Evolutionary conservation across 92 coral and sea anemone genomes (phyloP).

Genomic region (Isaurus tuberculatus): DNA sequence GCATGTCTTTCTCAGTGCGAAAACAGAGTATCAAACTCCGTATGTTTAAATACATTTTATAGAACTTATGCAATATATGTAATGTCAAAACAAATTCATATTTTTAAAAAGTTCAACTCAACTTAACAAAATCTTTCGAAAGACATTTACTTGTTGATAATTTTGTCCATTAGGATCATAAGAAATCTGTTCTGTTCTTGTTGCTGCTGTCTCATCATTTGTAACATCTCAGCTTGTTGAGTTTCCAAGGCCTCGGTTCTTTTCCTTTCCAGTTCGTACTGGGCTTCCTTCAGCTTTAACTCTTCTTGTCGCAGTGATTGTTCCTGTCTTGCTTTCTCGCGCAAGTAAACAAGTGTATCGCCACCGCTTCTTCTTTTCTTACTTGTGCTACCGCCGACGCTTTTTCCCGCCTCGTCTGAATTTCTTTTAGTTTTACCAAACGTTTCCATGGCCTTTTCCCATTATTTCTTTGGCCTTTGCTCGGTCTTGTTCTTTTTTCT

Average conservation of each 20-base stretch:
- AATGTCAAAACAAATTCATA: too few relatives aligned
- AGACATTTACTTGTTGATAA: constrained; percentile 14
- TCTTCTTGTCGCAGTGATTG: constrained; percentile 29
- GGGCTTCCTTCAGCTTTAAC: constrained; percentile 29
- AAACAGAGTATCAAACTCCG: too few relatives aligned
- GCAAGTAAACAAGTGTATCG: constrained; percentile 30
- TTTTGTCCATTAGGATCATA: constrained; percentile 48
- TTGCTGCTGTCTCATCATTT: constrained; percentile 26
- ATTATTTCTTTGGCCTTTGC: constrained; percentile 49
- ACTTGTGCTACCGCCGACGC: background rate
- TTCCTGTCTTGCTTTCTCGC: constrained; percentile 22
- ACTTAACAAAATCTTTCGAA: too few relatives aligned
- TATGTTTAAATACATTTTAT: too few relatives aligned
- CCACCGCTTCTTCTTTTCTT: constrained; percentile 29
- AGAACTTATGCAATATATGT: too few relatives aligned
- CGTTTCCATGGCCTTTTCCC: constrained; percentile 48
- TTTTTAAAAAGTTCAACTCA: too few relatives aligned
- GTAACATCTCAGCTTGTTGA: constrained; percentile 26
- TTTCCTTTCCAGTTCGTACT: constrained; percentile 28
- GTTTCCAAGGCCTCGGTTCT: constrained; percentile 22
- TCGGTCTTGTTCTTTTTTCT: constrained; percentile 46
- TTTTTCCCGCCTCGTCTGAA: constrained; percentile 5
- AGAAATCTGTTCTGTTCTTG: constrained; percentile 9
- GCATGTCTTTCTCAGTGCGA: too few relatives aligned
- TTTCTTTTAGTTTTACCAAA: constrained; percentile 2